phyloP scores from a whole-genome alignment of 2,797 vertebrate genomes.

The Cottoperca gobio region DNA sequence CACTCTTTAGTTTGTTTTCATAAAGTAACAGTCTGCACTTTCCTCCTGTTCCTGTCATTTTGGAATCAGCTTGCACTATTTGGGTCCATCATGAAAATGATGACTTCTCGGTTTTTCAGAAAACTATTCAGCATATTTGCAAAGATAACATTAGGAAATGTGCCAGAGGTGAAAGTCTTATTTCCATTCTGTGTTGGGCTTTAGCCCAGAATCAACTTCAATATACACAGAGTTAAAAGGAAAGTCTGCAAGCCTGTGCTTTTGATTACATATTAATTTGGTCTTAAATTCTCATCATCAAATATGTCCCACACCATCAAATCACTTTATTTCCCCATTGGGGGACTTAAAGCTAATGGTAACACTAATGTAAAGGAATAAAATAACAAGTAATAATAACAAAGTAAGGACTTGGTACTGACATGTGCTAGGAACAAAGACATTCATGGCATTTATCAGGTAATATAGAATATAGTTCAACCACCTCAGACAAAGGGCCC shows the following conservation, averaged over 20 bases:
- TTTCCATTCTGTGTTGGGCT: constrained; percentile 41
- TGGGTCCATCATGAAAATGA: constrained; percentile 48
- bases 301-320: constrained; percentile 42
- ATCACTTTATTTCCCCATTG: constrained; percentile 21
- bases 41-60: constrained; percentile 60
- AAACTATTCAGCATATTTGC: constrained; percentile 60
- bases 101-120: constrained; percentile 47
- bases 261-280: constrained; percentile 56
- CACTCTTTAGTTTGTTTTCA: constrained; percentile 60
- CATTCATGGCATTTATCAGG: constrained; percentile 10
- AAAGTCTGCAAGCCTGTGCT: constrained; percentile 16
- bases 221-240: constrained; percentile 54
- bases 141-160: constrained; percentile 53
- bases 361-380: constrained; percentile 22
- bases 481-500: not conserved
- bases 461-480: constrained; percentile 2
- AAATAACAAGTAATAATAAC: no score
- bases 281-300: constrained; percentile 52
- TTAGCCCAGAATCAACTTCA: constrained; percentile 39
- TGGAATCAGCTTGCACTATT: constrained; percentile 70
- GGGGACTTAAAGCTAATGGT: constrained; percentile 24
- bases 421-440: not conserved
- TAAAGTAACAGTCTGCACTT: constrained; percentile 66
- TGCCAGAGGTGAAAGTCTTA: constrained; percentile 50
- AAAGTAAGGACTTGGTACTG: constrained; percentile 1